phyloP scores from a whole-genome alignment of 2,888 invertebrate genomes.

The Netelia melanura region DNA sequence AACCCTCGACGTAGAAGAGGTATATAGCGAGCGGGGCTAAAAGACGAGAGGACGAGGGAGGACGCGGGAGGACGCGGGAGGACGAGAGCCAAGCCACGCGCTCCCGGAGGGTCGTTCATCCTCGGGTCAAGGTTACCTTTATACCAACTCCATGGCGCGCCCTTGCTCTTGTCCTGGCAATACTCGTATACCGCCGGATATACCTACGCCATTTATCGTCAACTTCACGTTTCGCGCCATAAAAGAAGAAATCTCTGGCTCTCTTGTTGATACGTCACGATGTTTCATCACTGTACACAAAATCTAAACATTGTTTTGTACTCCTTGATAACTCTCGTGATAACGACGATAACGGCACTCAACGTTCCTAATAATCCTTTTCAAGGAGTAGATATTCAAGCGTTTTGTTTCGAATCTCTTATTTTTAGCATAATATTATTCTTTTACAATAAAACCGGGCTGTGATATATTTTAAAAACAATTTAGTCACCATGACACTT shows the following conservation, averaged over 20 bases:
- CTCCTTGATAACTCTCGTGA: too few relatives aligned
- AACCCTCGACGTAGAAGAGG: slow-evolving; percentile 53
- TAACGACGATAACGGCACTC: too few relatives aligned
- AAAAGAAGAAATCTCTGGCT: slow-evolving; percentile 10
- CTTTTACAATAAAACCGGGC: too few relatives aligned
- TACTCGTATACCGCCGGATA: slow-evolving; percentile 42
- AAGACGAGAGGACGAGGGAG: not conserved
- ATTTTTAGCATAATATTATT: too few relatives aligned
- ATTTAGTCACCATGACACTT: too few relatives aligned
- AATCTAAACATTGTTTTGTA: too few relatives aligned
- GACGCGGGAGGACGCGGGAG: slow-evolving; percentile 14
- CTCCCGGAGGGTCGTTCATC: slow-evolving; percentile 82
- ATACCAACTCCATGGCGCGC: slow-evolving; percentile 71
- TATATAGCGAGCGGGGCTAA: slow-evolving; percentile 41
- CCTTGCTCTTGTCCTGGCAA: slow-evolving; percentile 63
- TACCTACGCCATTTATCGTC: slow-evolving; percentile 41
- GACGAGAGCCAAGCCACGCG: slow-evolving; percentile 75
- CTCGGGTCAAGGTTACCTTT: slow-evolving; percentile 84
- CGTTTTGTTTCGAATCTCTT: too few relatives aligned
- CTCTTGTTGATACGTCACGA: not conserved
- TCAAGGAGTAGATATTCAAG: too few relatives aligned
- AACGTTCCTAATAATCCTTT: too few relatives aligned
- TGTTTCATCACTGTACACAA: not conserved
- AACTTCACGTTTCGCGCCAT: slow-evolving; percentile 38
- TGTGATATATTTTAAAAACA: too few relatives aligned